Evolutionary conservation across 1,140 invertebrate species (phyloP), one percentile per base, ranked within the genome.

Genomic region (Agrilus planipennis): DNA sequence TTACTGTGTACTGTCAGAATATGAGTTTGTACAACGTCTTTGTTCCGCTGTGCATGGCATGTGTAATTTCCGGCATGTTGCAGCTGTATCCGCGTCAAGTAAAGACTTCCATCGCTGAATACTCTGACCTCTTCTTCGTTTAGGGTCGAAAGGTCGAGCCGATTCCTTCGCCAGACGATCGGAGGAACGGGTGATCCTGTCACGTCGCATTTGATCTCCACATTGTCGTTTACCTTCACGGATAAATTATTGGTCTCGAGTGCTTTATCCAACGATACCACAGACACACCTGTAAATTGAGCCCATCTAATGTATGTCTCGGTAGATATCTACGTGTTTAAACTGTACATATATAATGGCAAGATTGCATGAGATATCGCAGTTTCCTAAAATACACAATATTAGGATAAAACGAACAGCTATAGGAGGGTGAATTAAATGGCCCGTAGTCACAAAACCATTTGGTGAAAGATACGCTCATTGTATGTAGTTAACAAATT

Each of bases 1-100:
- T 76, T 63, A 86, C 82, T 81, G 58, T 84, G 78, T 16, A 86
- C 79, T 20, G 75, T 77, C 4, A 87, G 68, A 7, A 81, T 66
- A 53, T 87, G 83, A 2, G 81, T 80, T 57, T 87, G 82, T 27
- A 81, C 75, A 15, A 85, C 73, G 50, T 81, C 76, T 23, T 76
- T 73, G 55, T 84, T 82, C 19, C 78, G 69, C 46, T 79, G 70
- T 16, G 83, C 81, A 52, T 84, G 76, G 57, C 84, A 88, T 1
- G 80, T 81, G 61, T 84, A 86, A 67, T 88, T 88, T 9, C 84
- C 84, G 18, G 79, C 77, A 55, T 86, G 80, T 15, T 83, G 71
- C 20, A 87, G 65, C 48, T 83, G 79, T 28, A 85, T 75, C 34
- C 76, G 71, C 20, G 77, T 82, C 35, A 87, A 65, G 60, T 84